Conservation (phyloP, 1,140 invertebrate genomes). For the Andricus grossulariae region DNA sequence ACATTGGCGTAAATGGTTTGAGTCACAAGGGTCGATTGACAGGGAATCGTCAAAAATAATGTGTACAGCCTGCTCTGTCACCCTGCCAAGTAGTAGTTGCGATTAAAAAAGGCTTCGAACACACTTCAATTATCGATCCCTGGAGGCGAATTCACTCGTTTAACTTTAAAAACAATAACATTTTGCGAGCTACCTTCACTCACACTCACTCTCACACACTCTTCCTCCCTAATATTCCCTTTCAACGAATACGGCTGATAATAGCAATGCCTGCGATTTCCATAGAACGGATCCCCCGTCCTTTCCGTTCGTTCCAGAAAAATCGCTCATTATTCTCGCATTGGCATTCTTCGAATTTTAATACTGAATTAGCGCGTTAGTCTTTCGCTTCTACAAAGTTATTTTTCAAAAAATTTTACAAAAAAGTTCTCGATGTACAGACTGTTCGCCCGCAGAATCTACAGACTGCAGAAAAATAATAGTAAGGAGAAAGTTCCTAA, state of each 20-base stretch:
- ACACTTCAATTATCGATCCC: conserved; percentile 59
- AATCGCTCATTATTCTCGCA: conserved; percentile 11
- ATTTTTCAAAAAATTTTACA: conserved; percentile 10
- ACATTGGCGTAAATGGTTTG: conserved; percentile 1
- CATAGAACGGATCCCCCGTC: conserved; percentile 8
- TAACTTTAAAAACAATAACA: conserved; percentile 32
- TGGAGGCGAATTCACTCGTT: conserved; percentile 46
- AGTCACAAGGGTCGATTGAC: conserved; percentile 14
- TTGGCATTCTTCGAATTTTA: conserved; percentile 27
- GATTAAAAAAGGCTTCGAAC: conserved; percentile 63
- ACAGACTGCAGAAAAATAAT: neutral
- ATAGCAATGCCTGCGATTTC: conserved; percentile 28
- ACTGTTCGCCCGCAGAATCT: conserved; percentile 13
- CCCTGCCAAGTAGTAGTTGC: conserved; percentile 56
- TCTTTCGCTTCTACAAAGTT: conserved; percentile 12
- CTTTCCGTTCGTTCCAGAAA: conserved; percentile 5
- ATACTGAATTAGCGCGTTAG: conserved; percentile 28
- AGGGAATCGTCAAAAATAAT: conserved; percentile 41
- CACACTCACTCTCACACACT: conserved; percentile 7
- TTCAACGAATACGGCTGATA: conserved; percentile 16
- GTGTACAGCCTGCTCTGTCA: conserved; percentile 50
- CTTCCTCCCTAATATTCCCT: neutral
- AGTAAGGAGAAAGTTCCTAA: conserved; percentile 7
- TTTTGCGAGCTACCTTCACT: conserved; percentile 18
- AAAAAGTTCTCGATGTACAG: conserved; percentile 10